phyloP scores from a whole-genome alignment of 1,140 invertebrate genomes.

The Pogonomyrmex barbatus region DNA sequence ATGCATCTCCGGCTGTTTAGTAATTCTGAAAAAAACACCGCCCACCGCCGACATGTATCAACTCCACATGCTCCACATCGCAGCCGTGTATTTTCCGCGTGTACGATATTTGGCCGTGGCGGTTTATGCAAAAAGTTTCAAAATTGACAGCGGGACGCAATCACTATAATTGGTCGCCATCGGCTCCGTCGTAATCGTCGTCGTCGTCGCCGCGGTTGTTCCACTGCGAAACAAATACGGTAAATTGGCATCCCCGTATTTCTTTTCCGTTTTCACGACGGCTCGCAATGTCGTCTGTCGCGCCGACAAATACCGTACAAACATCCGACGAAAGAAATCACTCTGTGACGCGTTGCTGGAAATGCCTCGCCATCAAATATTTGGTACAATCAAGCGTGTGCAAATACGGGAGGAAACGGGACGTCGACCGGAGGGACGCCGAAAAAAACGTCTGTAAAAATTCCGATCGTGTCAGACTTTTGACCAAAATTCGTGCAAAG shows the following conservation, averaged over 20 bases:
- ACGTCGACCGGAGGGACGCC: not conserved
- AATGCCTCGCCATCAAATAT: conserved; percentile 60
- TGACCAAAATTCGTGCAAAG: conserved; percentile 49
- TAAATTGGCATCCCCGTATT: conserved; percentile 25
- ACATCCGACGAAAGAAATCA: conserved; percentile 23
- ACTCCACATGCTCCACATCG: not conserved
- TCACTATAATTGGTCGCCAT: conserved; percentile 37
- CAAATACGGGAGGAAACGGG: conserved; percentile 37
- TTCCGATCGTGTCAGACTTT: conserved; percentile 32
- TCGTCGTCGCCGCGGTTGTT: not conserved
- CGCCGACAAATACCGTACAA: not conserved
- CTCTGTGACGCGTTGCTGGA: conserved; percentile 33
- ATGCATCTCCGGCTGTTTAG: conserved; percentile 22
- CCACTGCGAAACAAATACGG: conserved; percentile 7
- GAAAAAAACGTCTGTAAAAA: conserved; percentile 42
- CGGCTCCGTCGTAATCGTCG: not conserved
- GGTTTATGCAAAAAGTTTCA: conserved; percentile 31
- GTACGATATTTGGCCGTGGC: not conserved
- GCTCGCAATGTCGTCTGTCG: not conserved
- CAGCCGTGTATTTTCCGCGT: not conserved
- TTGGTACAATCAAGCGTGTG: conserved; percentile 62
- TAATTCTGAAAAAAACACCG: conserved; percentile 55
- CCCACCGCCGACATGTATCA: not conserved
- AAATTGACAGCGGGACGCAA: conserved; percentile 48
- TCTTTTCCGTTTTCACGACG: not conserved